Evolutionary conservation across 2,797 vertebrate genomes (phyloP), one percentile per base, ranked within the genome.

Genomic region (Pangasius sanitwongsei): DNA sequence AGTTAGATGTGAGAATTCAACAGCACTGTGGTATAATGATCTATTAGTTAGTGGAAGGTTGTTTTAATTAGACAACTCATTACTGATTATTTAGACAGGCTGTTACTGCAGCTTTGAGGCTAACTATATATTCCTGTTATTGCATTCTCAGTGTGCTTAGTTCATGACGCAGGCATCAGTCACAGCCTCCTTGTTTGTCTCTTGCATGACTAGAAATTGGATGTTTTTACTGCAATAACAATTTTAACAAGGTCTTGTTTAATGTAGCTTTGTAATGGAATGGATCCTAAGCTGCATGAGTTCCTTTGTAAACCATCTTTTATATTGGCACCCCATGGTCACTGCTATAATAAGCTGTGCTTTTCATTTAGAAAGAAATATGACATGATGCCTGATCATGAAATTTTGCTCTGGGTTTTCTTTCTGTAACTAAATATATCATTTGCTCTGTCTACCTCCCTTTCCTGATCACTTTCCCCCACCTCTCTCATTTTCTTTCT

Each of bases 201-300:
- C 65, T 67, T n/a, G 85, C 37, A 23, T 6, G 37, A 59, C 20
- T 77, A 8, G 78, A 34, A 59, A n/a, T 70, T 61, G 72, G 57
- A 61, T 69, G 65, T 72, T 92, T 50, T 31, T 20, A 31, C 50
- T 20, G 75, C 28, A 55, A 50, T 6, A 50, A 53, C 28, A 18
- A 31, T 89, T 89, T 86, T 89, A 91, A 89, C 91, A 92, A 93
- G 90, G 90, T 92, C 93, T 92, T 80, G 89, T 92, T 92, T 92
- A 93, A 90, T 90, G 88, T 91, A 85, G 90, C 90, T 91, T 91
- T 91, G 87, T 89, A 80, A 86, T 31, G 72, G 88, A 86, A 90
- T 90, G 91, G 89, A 87, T 90, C 86, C 86, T 92, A n/a, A 87
- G 89, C 87, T 74, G 86, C 83, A 28, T 18, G 59, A 81, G 69